Evolutionary conservation across 2,888 invertebrate species (phyloP).

Genomic region (Cephus runcator): DNA sequence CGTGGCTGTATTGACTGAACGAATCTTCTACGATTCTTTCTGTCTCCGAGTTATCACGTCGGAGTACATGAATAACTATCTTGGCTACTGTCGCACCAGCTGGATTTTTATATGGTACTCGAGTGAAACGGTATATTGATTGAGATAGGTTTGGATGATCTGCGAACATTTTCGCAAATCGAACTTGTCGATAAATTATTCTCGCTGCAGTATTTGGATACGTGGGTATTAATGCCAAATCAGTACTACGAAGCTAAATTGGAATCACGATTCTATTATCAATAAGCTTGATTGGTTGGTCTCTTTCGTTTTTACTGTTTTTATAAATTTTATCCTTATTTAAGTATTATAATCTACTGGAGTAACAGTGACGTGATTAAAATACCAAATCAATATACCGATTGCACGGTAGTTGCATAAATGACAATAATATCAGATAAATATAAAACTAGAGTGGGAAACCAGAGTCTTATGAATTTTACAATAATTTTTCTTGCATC

Average conservation of each 20-base stretch:
- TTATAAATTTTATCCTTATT: neutral
- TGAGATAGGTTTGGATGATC: neutral
- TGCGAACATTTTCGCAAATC: neutral
- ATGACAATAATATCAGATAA: neutral
- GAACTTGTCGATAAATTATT: neutral
- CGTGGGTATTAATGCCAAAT: neutral
- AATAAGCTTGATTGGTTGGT: neutral
- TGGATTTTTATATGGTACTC: neutral
- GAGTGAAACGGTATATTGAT: neutral
- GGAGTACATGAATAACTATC: neutral
- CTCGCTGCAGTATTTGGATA: neutral
- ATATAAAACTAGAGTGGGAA: neutral
- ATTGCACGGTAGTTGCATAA: neutral
- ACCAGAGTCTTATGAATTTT: neutral
- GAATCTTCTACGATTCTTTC: neutral
- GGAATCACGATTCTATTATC: neutral
- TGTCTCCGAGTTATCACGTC: neutral
- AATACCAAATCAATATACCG: neutral
- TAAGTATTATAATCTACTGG: neutral
- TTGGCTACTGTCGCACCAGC: neutral
- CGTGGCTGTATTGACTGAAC: neutral
- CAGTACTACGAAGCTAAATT: neutral
- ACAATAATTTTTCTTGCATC: neutral
- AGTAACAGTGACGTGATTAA: neutral
- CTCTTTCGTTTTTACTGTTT: neutral